phyloP scores from a whole-genome alignment of 2,888 invertebrate genomes.

The Ichneumon xanthorius region DNA sequence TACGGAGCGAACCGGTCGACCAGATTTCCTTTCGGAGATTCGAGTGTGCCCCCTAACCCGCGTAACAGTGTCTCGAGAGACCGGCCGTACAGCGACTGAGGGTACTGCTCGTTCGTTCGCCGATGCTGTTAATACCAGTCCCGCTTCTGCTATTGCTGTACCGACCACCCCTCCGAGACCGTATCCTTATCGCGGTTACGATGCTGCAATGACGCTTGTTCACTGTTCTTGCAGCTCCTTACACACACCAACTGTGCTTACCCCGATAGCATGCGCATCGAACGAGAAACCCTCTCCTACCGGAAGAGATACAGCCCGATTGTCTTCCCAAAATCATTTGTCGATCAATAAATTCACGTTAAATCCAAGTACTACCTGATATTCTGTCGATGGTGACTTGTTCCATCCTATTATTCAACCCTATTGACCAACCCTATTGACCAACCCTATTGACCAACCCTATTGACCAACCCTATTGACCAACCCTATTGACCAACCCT shows the following conservation, averaged over 20 bases:
- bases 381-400: not conserved
- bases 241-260: not conserved
- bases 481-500: no score
- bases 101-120: slow-evolving; percentile 31
- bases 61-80: slow-evolving; percentile 49
- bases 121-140: slow-evolving; percentile 30
- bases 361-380: not conserved
- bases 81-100: slow-evolving; percentile 32
- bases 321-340: not conserved
- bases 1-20: slow-evolving; percentile 8
- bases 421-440: no score
- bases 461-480: no score
- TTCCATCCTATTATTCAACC: no score
- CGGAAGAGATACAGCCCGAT: not conserved
- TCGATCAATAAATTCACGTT: not conserved
- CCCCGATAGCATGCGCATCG: not conserved
- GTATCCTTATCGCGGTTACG: slow-evolving; percentile 33
- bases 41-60: slow-evolving; percentile 38
- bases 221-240: not conserved
- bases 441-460: no score
- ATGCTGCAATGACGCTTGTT: slow-evolving; percentile 36
- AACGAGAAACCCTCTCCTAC: not conserved
- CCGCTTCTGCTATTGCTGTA: slow-evolving; percentile 30
- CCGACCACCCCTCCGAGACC: slow-evolving; percentile 37
- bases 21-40: slow-evolving; percentile 41